phyloP scores from a whole-genome alignment of 2,113 vertebrate genomes.

The Tychaedon coryphoeus region DNA sequence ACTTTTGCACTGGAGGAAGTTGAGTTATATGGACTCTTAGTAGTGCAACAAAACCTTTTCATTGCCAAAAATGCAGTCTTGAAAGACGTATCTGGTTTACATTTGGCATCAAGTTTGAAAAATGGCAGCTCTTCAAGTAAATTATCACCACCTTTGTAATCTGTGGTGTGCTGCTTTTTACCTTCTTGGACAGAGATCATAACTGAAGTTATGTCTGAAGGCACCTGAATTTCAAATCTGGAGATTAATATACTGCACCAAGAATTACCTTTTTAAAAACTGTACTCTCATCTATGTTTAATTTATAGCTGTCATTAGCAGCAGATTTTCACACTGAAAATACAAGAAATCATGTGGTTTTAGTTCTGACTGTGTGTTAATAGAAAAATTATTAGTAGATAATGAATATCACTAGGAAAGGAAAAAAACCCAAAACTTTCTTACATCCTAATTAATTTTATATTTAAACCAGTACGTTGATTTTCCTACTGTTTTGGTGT shows the following conservation, averaged over 20 bases:
- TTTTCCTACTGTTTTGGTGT: background rate
- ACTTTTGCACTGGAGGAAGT: background rate
- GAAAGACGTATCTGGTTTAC: background rate
- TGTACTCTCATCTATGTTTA: background rate
- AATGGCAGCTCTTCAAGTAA: background rate
- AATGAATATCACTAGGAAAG: background rate
- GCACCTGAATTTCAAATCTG: background rate
- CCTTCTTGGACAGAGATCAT: background rate
- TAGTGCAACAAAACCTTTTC: background rate
- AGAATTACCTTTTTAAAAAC: background rate
- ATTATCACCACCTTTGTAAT: background rate
- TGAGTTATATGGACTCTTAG: background rate
- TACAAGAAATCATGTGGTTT: background rate
- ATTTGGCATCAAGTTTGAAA: background rate
- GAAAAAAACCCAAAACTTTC: background rate
- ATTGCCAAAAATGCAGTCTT: background rate
- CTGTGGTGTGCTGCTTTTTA: background rate
- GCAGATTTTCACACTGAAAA: background rate
- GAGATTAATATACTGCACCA: background rate
- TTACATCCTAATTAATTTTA: background rate
- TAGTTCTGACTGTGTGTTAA: background rate
- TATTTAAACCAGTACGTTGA: background rate
- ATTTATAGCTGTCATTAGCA: background rate
- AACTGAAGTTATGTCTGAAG: background rate
- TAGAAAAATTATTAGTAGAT: background rate